These are phyloP conservation scores for Chrysemys picta DNA, from an alignment of 2,113 vertebrate genomes.

Conservation along the genomic window DNA sequence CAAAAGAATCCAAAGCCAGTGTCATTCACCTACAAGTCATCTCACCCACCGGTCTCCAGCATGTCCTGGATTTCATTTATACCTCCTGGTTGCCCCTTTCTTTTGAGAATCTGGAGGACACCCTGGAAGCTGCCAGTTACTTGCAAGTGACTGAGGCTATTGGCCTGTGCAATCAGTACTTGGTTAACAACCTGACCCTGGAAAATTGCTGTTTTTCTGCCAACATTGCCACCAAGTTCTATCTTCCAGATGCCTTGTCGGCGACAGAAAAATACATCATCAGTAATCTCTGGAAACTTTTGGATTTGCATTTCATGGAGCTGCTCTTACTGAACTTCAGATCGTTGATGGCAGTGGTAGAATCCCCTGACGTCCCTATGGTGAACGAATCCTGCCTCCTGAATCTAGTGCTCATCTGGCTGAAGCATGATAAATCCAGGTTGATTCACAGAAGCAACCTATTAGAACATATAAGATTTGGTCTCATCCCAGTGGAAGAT, in stretches of 20 bases:
- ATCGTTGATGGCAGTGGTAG: constrained; percentile 83
- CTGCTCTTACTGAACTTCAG: constrained; percentile 86
- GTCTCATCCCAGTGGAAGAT: constrained; percentile 79
- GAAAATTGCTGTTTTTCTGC: constrained; percentile 90
- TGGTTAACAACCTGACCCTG: constrained; percentile 83
- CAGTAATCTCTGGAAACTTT: constrained; percentile 80
- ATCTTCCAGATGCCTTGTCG: constrained; percentile 78
- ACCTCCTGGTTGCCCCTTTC: constrained; percentile 92
- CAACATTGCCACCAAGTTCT: constrained; percentile 88
- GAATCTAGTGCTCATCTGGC: constrained; percentile 87
- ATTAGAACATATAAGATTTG: constrained; percentile 87
- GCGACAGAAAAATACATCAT: constrained; percentile 84
- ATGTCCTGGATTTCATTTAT: constrained; percentile 94
- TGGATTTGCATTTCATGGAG: constrained; percentile 76
- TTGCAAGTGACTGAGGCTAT: constrained; percentile 91
- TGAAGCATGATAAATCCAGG: constrained; percentile 83
- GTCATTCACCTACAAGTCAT: constrained; percentile 86
- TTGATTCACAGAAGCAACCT: constrained; percentile 80
- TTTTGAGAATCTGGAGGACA: constrained; percentile 83
- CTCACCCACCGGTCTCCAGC: constrained; percentile 85
- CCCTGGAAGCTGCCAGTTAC: constrained; percentile 91
- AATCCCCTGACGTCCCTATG: constrained; percentile 82
- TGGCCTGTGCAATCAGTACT: constrained; percentile 86
- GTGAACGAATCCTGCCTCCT: constrained; percentile 86
- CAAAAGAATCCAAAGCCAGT: constrained; percentile 82